phyloP scores from a whole-genome alignment of 1,140 invertebrate species.

The Sipha flava region DNA sequence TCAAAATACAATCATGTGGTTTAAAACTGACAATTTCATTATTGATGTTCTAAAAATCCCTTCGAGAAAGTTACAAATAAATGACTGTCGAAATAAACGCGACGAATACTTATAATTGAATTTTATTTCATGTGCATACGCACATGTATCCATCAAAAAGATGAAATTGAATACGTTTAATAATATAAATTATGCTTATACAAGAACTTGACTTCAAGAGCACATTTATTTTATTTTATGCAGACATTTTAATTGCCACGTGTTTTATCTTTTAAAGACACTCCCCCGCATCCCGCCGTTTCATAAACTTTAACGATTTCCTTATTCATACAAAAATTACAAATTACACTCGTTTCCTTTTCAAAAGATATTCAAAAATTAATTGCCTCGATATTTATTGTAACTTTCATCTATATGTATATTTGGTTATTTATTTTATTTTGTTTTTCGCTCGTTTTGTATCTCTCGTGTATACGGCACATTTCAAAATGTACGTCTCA shows the following conservation, averaged over 20 bases:
- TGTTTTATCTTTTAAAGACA: constrained; percentile 8
- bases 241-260: constrained; percentile 4
- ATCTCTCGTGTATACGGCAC: too few relatives aligned
- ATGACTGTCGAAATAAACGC: too few relatives aligned
- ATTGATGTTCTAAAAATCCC: too few relatives aligned
- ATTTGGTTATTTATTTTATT: background rate
- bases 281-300: background rate
- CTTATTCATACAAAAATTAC: background rate
- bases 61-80: too few relatives aligned
- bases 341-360: background rate
- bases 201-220: background rate
- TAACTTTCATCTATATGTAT: background rate
- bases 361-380: background rate
- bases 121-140: background rate
- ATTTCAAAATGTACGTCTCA: too few relatives aligned
- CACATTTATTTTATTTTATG: background rate
- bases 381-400: background rate
- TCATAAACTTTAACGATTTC: background rate
- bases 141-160: background rate
- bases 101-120: background rate
- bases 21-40: too few relatives aligned
- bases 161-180: background rate
- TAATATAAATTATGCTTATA: background rate
- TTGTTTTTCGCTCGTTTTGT: background rate
- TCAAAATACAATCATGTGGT: too few relatives aligned